phyloP scores from a whole-genome alignment of 2,797 vertebrate species.

The Thamnophis elegans region DNA sequence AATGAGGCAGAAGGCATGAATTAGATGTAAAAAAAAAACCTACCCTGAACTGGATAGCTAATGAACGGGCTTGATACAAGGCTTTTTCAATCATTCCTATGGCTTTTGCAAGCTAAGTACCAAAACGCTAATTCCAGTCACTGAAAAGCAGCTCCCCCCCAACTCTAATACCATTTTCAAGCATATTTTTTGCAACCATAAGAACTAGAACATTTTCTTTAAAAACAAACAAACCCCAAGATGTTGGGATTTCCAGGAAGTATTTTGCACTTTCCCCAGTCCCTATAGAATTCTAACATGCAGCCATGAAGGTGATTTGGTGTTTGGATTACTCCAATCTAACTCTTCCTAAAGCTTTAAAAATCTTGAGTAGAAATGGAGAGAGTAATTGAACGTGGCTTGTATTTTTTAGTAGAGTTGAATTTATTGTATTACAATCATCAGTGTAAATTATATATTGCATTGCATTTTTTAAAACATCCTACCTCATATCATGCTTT shows the following conservation, averaged over 20 bases:
- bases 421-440: constrained; percentile 13
- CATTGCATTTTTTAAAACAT: constrained; percentile 55
- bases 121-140: not conserved
- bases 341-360: not conserved
- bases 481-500: constrained; percentile 65
- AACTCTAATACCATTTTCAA: not conserved
- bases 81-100: not conserved
- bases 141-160: not conserved
- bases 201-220: not conserved
- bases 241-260: not conserved
- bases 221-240: not conserved
- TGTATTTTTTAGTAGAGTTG: not conserved
- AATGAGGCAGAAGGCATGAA: not conserved
- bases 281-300: not conserved
- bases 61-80: not conserved
- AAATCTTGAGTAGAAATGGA: not conserved
- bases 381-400: not conserved
- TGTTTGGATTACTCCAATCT: not conserved
- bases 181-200: not conserved
- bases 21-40: not conserved
- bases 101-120: not conserved
- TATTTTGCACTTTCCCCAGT: not conserved
- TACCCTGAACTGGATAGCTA: not conserved
- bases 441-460: constrained; percentile 28
- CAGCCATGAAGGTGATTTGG: not conserved